Base-by-base conservation (phyloP, 2,888 invertebrate genomes). In the Oxycera nigricornis region DNA sequence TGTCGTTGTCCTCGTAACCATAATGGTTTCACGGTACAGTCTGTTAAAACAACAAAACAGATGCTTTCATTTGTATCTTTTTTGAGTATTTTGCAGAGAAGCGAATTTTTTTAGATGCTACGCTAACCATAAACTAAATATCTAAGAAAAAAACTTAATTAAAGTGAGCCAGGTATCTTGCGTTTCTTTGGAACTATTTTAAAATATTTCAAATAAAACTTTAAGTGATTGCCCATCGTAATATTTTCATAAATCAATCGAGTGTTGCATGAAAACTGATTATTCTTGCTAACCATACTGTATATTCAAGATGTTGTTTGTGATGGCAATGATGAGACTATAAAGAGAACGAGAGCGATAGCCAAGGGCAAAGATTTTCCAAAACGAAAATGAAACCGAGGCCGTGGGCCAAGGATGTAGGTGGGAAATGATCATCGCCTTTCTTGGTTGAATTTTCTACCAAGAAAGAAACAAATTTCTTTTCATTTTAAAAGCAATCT, bases 401-500 rank as follows among this genome's bases (percentile, higher is more conserved):
- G 26, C 59, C 59, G 39, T 62, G 39, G 24, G 41, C 22, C 39
- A 41, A 24, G 2, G 7, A 39, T 65, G 26, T 22, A 41, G 41
- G 26, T 35, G 22, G 20, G 20, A 62, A 17, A 17, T 31, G 30
- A 20, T 35, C 41, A 26, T 41, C 46, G 14, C 2, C n/a, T 22
- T 30, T 2, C 62, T 24, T 65, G n/a, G 4, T 65, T 0, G 4
- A 9, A 30, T 28, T 30, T 59, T 22, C 3, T 39, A 22, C 22
- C 20, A 52, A 17, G 26, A 39, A 72, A 55, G 39, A 28, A 72
- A 73, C 73, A 73, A 73, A 73, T 73, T 73, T 73, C 59, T 73
- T 61, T 73, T 73, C 61, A 73, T 59, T 73, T 73, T 73, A 61
- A 61, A 73, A 73, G 73, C 73, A 73, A 73, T 73, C 73, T 73